A percentile compares a stretch with the other conserved stretches of the same genome.
phyloP scores from a whole-genome alignment of 2,797 vertebrate genomes.

The Urocyon cinereoargenteus region DNA sequence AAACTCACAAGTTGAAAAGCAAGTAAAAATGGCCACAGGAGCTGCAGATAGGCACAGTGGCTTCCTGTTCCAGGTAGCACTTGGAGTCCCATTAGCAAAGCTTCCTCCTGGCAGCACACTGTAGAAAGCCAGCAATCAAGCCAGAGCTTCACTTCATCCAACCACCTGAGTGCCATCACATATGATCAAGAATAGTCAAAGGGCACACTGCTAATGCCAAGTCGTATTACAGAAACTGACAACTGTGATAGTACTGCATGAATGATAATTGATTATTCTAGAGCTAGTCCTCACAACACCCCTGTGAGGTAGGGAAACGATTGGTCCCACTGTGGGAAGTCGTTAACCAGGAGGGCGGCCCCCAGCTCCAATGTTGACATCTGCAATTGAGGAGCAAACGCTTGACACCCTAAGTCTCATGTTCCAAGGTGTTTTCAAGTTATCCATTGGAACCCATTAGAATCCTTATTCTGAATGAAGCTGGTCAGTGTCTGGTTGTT shows the following conservation, averaged over 20 bases:
- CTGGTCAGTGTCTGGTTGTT: not conserved
- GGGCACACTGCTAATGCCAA: not conserved
- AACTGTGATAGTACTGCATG: not conserved
- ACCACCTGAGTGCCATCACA: not conserved
- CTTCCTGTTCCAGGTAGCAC: conserved; percentile 4
- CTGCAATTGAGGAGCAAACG: not conserved
- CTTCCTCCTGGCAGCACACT: not conserved
- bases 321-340: not conserved
- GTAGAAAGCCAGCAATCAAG: not conserved
- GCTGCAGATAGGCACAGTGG: not conserved
- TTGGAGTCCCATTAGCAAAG: conserved; percentile 2
- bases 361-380: not conserved
- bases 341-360: not conserved
- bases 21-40: not conserved
- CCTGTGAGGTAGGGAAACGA: not conserved
- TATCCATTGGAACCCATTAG: not conserved
- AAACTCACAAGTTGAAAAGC: not conserved
- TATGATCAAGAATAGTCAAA: not conserved
- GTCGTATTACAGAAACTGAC: not conserved
- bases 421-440: not conserved
- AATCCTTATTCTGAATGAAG: conserved; percentile 34
- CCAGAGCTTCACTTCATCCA: not conserved
- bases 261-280: conserved; percentile 8
- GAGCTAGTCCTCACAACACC: conserved; percentile 19
- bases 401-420: not conserved